Conservation (phyloP, 2,797 vertebrate species). For the Pangasius macronema region DNA sequence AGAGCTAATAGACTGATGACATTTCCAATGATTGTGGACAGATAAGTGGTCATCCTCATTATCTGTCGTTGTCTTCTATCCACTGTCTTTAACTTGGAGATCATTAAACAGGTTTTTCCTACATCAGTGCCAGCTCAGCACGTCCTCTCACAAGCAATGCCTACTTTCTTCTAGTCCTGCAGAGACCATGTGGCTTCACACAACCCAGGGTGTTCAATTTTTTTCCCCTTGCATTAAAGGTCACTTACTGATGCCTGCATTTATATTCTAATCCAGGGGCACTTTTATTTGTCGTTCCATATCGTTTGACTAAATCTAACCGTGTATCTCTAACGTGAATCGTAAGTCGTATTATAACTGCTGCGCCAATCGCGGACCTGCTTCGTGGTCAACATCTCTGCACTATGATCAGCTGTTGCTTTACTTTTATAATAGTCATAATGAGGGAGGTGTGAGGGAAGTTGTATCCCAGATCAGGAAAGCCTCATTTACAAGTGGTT, state of each 20-base stretch:
- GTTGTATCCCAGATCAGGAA: not conserved
- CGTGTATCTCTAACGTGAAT: too few species aligned
- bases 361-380: slow-evolving; percentile 61
- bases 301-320: too few species aligned
- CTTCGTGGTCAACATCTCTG: slow-evolving; percentile 20
- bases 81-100: slow-evolving; percentile 38
- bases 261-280: slow-evolving; percentile 51
- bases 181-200: slow-evolving; percentile 19
- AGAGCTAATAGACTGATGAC: slow-evolving; percentile 46
- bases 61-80: slow-evolving; percentile 19
- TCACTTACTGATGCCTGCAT: slow-evolving; percentile 47
- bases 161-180: not conserved
- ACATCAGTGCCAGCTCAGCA: not conserved
- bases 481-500: not conserved
- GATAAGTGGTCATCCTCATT: slow-evolving; percentile 46
- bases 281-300: too few species aligned
- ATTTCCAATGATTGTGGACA: slow-evolving; percentile 43
- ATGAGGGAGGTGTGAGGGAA: not conserved
- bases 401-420: not conserved
- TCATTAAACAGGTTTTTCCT: slow-evolving; percentile 30
- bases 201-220: slow-evolving; percentile 20
- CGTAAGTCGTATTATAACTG: too few species aligned
- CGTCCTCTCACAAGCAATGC: not conserved
- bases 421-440: not conserved
- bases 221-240: slow-evolving; percentile 48